Percentiles rank a stretch among this genome's conserved stretches.
phyloP scores from a whole-genome alignment of 2,888 invertebrate species.

The Cephus runcator region DNA sequence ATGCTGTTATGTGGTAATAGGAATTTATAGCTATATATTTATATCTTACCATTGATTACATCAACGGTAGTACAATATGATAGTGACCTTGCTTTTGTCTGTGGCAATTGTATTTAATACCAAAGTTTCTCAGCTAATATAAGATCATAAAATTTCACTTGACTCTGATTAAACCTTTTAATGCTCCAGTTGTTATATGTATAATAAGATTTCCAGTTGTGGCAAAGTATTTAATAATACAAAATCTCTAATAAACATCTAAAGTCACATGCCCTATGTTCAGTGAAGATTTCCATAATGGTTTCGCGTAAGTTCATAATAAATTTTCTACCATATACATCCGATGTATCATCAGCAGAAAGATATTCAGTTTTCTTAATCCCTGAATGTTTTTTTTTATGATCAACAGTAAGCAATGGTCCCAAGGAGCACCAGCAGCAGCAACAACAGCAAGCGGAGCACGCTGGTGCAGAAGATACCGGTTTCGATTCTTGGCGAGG shows the following conservation, averaged over 20 bases:
- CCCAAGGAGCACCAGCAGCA: slow-evolving; percentile 62
- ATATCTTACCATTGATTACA: not conserved
- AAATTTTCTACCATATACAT: not conserved
- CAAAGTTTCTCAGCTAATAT: not conserved
- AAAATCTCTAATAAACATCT: not conserved
- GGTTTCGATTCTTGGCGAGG: slow-evolving; percentile 63
- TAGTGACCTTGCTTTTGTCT: not conserved
- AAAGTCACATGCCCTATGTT: not conserved
- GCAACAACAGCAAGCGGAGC: slow-evolving; percentile 57
- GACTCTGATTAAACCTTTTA: not conserved
- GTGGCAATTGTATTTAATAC: not conserved
- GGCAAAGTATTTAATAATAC: not conserved
- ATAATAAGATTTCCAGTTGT: not conserved
- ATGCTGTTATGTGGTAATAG: not conserved
- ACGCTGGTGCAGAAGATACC: slow-evolving; percentile 58
- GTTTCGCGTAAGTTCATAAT: not conserved
- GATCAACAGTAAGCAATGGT: slow-evolving; percentile 61
- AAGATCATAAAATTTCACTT: not conserved
- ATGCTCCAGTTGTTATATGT: not conserved
- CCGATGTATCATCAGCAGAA: not conserved
- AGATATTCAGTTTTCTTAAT: not conserved
- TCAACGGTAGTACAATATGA: not conserved
- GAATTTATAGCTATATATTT: not conserved
- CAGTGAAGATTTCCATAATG: not conserved
- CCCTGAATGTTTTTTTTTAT: not conserved